Percentiles rank a stretch among this genome's conserved stretches.
phyloP scores from a whole-genome alignment of 2,113 vertebrate species.

The Scartelaos histophorus region DNA sequence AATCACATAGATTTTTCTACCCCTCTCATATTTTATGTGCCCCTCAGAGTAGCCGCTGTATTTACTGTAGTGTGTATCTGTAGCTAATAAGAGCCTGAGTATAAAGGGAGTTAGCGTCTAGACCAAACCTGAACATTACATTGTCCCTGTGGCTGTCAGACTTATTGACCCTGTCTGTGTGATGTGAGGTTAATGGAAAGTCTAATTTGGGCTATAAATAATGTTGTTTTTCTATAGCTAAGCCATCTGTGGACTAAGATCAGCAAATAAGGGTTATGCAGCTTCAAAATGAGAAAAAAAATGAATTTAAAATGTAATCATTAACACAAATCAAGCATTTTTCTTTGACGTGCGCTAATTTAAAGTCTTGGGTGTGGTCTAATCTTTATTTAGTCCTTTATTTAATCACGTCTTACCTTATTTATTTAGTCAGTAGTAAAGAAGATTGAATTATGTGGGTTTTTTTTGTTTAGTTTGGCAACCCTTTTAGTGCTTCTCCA shows the following conservation, averaged over 20 bases:
- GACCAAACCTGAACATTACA: background rate
- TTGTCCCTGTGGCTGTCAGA: background rate
- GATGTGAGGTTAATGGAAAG: background rate
- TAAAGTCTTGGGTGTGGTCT: too few species aligned
- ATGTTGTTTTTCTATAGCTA: background rate
- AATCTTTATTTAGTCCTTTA: too few species aligned
- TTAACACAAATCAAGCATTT: too few species aligned
- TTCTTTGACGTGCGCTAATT: too few species aligned
- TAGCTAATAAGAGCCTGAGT: constrained; percentile 36
- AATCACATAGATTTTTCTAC: constrained; percentile 31
- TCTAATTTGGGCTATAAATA: background rate
- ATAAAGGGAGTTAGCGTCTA: constrained; percentile 16
- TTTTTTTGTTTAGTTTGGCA: too few species aligned
- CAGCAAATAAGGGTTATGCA: too few species aligned
- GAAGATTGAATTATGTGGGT: too few species aligned
- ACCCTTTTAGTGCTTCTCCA: too few species aligned
- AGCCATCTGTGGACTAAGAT: background rate
- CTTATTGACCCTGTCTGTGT: background rate
- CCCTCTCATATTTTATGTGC: background rate
- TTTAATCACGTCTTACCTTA: too few species aligned
- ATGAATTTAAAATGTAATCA: too few species aligned
- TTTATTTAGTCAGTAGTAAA: too few species aligned
- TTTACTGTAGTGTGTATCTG: constrained; percentile 34
- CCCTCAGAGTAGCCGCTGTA: constrained; percentile 6
- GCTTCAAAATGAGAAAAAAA: background rate